A percentile compares a stretch with the other conserved stretches of the same genome.
These are phyloP conservation scores for Lepidurus couesii DNA, from an alignment of 1,140 invertebrate genomes.

Conservation along the genomic window DNA sequence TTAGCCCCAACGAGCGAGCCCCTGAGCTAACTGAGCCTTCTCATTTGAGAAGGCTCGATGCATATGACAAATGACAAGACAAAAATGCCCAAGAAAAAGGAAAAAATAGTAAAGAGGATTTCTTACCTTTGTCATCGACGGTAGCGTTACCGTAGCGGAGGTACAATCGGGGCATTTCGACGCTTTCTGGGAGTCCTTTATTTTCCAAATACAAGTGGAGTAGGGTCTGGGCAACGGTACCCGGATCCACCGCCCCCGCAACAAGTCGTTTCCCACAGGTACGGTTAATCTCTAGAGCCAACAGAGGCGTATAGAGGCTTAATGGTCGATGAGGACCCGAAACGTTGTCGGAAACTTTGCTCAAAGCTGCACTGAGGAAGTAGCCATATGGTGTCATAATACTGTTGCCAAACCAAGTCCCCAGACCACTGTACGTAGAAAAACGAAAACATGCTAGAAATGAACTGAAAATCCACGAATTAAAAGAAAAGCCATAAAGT, in stretches of 20 bases:
- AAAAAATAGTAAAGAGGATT: background rate
- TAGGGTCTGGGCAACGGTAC: conserved; percentile 43
- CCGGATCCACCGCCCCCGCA: conserved; percentile 42
- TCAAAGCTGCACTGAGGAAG: conserved; percentile 45
- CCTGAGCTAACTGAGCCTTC: background rate
- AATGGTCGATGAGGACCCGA: conserved; percentile 34
- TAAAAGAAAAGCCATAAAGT: background rate
- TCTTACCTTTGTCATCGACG: conserved; percentile 32
- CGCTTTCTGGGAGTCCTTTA: conserved; percentile 41
- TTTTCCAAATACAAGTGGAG: conserved; percentile 38
- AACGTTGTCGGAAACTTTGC: conserved; percentile 30
- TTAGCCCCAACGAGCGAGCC: background rate
- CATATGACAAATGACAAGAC: conserved; percentile 15
- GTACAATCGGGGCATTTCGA: conserved; percentile 41
- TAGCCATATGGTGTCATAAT: conserved; percentile 48
- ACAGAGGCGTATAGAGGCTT: conserved; percentile 42
- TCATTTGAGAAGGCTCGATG: background rate
- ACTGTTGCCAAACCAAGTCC: conserved; percentile 50
- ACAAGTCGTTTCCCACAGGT: conserved; percentile 46
- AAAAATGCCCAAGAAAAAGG: conserved; percentile 1
- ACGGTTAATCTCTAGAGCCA: conserved; percentile 42
- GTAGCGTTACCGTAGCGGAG: background rate
- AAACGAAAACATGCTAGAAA: conserved; percentile 23
- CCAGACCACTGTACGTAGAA: conserved; percentile 48
- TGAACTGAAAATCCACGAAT: background rate